Evolutionary conservation across 2,113 vertebrate genomes (phyloP), one percentile per base, ranked within the genome.

Genomic region (Channa maculata): DNA sequence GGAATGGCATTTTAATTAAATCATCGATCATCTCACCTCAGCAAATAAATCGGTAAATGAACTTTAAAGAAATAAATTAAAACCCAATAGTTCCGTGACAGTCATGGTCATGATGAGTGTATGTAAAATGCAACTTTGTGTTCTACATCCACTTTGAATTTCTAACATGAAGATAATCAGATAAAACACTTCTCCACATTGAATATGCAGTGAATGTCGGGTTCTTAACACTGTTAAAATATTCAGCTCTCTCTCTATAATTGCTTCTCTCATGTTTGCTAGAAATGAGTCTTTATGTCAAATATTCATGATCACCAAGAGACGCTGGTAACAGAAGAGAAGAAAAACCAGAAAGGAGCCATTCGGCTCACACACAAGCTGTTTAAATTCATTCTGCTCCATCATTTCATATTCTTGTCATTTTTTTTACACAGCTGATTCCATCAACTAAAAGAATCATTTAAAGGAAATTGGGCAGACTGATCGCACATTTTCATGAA

Each of bases 271-370:
- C 15, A 36, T 43, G 61, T 55, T 41, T 11, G 15, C 14, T 58
- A 34, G 46, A 33, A 55, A 38, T 44, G 43, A 39, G 51, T 8
- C 44, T 57, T 62, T 12, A 49, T 34, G 39, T 60, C n/a, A 76
- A 37, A 63, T 58, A 64, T 37, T 64, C 44, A 36, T 44, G 45
- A 65, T 71, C 39, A 3, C n/a, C 8, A 13, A 41, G 67, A 61
- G 36, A 38, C 39, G 55, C 24, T 44, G 51, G 33, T 14, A 55
- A 24, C 43, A 14, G 39, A 41, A 45, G 36, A 48, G 44, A 61
- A 51, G 33, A 59, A 48, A 65, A 44, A 48, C 11, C 14, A 51
- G 15, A 36, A 54, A 10, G 43, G n/a, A 75, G 38, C 75, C n/a
- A 13, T 61, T 36, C 33, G 34, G 53, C 43, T 45, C 46, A 15